Conservation (phyloP, 2,797 vertebrate genomes). For the Dermochelys coriacea region DNA sequence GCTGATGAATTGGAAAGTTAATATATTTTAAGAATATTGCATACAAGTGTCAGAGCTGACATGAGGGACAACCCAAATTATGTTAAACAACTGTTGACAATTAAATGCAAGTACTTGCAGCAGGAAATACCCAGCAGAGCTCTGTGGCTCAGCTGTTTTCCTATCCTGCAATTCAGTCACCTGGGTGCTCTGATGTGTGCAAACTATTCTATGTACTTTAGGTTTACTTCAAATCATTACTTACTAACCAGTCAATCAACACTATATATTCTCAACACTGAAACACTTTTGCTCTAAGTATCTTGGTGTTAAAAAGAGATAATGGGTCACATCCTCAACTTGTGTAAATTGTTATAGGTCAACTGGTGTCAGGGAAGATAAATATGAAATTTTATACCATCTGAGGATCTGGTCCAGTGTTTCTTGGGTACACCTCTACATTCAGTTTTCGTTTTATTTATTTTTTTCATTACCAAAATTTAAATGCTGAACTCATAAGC, state of each 20-base stretch:
- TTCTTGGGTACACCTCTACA: not conserved
- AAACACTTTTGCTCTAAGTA: not conserved
- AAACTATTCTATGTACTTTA: not conserved
- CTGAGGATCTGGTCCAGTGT: not conserved
- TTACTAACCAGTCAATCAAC: slow-evolving; percentile 9
- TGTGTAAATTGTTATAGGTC: not conserved
- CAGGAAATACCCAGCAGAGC: slow-evolving; percentile 22
- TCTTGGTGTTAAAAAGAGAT: not conserved
- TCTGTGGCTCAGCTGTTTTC: slow-evolving; percentile 18
- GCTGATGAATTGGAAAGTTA: slow-evolving; percentile 12
- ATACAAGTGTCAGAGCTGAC: slow-evolving; percentile 21
- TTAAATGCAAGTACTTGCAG: slow-evolving; percentile 31
- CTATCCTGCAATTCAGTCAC: slow-evolving; percentile 20
- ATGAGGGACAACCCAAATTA: slow-evolving; percentile 12
- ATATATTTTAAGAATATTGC: slow-evolving; percentile 43
- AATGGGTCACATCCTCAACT: not conserved
- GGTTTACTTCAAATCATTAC: not conserved
- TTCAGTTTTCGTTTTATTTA: not conserved
- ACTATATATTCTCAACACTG: not conserved
- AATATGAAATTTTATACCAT: not conserved
- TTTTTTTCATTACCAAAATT: not conserved
- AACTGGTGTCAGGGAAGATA: not conserved
- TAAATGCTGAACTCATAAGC: not conserved
- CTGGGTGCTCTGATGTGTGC: not conserved
- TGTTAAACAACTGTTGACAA: slow-evolving; percentile 39